Evolutionary conservation across 2,797 vertebrate genomes (phyloP), one percentile per base, ranked within the genome.

Genomic region (Smutsia gigantea): DNA sequence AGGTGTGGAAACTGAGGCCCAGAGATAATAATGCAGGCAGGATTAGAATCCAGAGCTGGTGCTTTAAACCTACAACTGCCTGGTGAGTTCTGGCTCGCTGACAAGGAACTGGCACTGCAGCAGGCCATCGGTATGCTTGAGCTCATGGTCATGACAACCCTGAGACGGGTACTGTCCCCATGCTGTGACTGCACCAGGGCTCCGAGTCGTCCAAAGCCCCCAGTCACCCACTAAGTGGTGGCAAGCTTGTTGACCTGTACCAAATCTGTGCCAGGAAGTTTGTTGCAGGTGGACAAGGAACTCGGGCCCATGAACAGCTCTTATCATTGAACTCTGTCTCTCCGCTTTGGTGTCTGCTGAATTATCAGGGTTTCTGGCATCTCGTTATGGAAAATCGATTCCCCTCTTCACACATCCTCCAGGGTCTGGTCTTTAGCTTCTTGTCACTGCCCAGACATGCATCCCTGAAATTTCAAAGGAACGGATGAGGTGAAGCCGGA

Each of bases 311-410:
- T 0, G 21, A 51, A 46, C 11, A 34, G 74, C 34, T 64, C 31
- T 87, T 74, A 63, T 51, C 53, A 12, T 55, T 77, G 88, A 81
- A 15, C 0, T 84, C n/a, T 31, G 1, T 49, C 31, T 27, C 55
- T 84, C 23, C 2, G 39, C 42, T 75, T 79, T 77, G 57, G n/a
- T 42, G 95, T 77, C 61, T 39, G 42, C 39, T 63, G 49, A 90
- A 92, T 61, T 93, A 53, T 66, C 92, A 63, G 72, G 91, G 72
- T 66, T 95, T 85, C 69, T 94, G 59, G 27, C 55, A 55, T 75
- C 31, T 90, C 49, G 39, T 66, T 75, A 53, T 85, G 39, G 79
- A 81, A 93, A 96, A 96, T 72, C 11, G 1, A 53, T 92, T 88
- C n/a, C 39, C 39, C 27, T 64, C 61, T 94, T 97, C 31, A 55